phyloP scores from a whole-genome alignment of 2,888 invertebrate species.

The Heteromurus nitidus region DNA sequence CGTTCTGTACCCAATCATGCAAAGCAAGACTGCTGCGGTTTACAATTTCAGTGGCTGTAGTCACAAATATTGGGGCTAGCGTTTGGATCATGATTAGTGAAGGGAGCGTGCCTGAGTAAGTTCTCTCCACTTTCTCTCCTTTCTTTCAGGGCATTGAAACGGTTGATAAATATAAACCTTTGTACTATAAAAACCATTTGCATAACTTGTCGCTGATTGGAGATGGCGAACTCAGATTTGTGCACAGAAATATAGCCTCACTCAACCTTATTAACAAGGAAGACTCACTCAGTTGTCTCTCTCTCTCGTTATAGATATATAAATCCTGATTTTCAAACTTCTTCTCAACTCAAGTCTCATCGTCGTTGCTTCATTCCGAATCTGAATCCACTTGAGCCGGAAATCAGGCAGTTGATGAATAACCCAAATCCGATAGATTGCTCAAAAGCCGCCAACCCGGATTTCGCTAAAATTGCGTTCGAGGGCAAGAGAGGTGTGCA shows the following conservation, averaged over 20 bases:
- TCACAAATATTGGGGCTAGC: constrained; percentile 47
- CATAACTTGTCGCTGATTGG: too few species aligned
- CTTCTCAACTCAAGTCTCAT: constrained; percentile 38
- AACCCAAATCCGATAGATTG: constrained; percentile 78
- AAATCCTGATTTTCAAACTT: constrained; percentile 46
- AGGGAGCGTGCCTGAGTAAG: constrained; percentile 52
- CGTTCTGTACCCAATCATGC: constrained; percentile 42
- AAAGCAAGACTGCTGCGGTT: constrained; percentile 41
- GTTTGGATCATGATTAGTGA: constrained; percentile 61
- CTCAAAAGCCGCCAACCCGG: constrained; percentile 57
- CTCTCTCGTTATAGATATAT: constrained; percentile 37
- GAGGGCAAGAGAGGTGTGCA: constrained; percentile 29
- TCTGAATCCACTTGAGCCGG: constrained; percentile 79
- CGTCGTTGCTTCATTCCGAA: constrained; percentile 63
- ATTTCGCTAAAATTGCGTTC: constrained; percentile 49
- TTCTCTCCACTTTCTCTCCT: background rate
- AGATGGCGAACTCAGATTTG: too few species aligned
- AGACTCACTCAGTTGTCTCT: background rate
- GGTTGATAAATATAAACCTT: background rate
- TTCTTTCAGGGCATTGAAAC: too few species aligned
- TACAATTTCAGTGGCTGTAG: constrained; percentile 38
- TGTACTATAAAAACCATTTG: background rate
- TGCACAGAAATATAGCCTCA: too few species aligned
- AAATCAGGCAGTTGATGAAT: constrained; percentile 78
- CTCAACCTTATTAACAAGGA: too few species aligned